Conservation (phyloP, 2,797 vertebrate species). For the Parambassis ranga region DNA sequence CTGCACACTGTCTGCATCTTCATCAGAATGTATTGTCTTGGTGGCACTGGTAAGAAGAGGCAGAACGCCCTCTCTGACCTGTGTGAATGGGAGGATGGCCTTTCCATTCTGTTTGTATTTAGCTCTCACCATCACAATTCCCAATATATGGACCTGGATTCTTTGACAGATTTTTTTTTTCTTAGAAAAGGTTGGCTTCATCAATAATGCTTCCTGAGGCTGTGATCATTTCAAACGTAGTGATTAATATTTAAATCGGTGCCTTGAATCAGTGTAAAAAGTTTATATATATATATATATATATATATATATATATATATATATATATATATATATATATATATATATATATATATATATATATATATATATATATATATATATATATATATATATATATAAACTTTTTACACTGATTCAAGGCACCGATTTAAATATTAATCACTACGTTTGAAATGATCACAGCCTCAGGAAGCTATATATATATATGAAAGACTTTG, state of each 20-base stretch:
- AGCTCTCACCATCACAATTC: neutral
- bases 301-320: too few relatives aligned
- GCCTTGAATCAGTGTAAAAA: slow-evolving; percentile 21
- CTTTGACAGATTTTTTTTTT: neutral
- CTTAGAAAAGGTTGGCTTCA: neutral
- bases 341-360: too few relatives aligned
- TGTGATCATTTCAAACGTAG: slow-evolving; percentile 32
- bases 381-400: too few relatives aligned
- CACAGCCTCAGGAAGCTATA: too few relatives aligned
- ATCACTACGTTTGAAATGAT: slow-evolving; percentile 31
- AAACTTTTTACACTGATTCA: slow-evolving; percentile 30
- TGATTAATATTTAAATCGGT: slow-evolving; percentile 20
- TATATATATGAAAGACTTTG: too few relatives aligned
- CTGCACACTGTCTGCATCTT: neutral
- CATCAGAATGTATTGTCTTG: neutral
- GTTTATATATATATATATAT: too few relatives aligned
- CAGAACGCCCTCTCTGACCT: too few relatives aligned
- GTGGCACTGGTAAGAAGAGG: neutral
- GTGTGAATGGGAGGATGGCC: too few relatives aligned
- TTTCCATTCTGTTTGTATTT: neutral
- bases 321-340: too few relatives aligned
- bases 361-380: too few relatives aligned
- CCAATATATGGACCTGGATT: slow-evolving; percentile 18
- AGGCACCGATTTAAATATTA: slow-evolving; percentile 11
- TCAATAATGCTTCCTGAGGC: too few relatives aligned